phyloP scores from a whole-genome alignment of 2,113 vertebrate species.

The Henicopernis longicauda region DNA sequence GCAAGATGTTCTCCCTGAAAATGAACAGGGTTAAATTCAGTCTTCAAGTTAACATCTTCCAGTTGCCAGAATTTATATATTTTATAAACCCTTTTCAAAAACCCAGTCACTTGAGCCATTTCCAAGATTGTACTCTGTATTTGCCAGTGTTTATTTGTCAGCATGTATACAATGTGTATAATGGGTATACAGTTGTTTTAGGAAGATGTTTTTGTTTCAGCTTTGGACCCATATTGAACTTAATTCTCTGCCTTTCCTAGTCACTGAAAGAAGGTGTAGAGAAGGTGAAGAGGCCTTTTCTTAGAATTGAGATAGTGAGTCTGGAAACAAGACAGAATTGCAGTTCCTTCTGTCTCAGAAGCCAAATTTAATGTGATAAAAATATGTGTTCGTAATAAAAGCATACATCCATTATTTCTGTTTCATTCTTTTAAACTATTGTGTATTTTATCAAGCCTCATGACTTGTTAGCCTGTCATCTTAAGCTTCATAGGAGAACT shows the following conservation, averaged over 20 bases:
- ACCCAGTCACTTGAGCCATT: not conserved
- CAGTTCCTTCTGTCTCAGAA: not conserved
- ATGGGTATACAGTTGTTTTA: not conserved
- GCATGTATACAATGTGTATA: not conserved
- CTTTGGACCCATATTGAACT: not conserved
- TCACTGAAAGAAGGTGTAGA: not conserved
- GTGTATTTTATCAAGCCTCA: not conserved
- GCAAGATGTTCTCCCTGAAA: not conserved
- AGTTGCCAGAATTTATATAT: not conserved
- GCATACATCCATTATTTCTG: not conserved
- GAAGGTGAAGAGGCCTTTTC: not conserved
- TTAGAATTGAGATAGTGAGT: not conserved
- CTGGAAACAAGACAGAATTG: not conserved
- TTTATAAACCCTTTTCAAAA: not conserved
- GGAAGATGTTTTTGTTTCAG: not conserved
- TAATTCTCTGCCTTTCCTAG: not conserved
- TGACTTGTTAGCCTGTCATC: not conserved
- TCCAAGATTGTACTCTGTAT: not conserved
- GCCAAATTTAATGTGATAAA: not conserved
- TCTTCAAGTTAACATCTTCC: not conserved
- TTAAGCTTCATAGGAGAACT: not conserved
- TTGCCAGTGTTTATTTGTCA: conserved; percentile 40
- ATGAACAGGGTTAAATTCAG: not conserved
- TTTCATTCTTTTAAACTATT: not conserved
- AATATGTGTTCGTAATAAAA: not conserved